These are phyloP conservation scores for Tonatia bakeri DNA, from an alignment of 2,113 vertebrate species.

Conservation along the genomic window DNA sequence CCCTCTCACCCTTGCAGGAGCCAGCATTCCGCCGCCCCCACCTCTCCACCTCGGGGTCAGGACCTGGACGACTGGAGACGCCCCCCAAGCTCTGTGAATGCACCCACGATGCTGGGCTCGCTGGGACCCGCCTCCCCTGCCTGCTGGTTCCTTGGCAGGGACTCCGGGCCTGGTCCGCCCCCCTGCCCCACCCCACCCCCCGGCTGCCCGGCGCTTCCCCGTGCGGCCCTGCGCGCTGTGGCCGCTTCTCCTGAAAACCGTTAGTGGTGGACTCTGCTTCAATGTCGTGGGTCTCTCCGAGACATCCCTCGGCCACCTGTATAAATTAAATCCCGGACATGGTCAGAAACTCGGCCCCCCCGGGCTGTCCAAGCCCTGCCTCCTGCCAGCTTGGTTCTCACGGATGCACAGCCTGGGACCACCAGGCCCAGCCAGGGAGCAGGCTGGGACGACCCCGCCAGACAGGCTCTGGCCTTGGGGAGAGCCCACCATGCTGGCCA, in stretches of 20 bases:
- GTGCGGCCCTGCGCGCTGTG: rapidly evolving
- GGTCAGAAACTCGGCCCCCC: rapidly evolving
- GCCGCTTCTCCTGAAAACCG: rapidly evolving
- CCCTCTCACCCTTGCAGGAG: neutral
- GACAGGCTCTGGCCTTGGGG: rapidly evolving
- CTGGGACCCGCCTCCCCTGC: rapidly evolving
- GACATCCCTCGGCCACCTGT: neutral
- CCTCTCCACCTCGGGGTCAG: too few species aligned
- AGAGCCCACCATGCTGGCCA: rapidly evolving
- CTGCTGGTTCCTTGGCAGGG: neutral
- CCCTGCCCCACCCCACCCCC: neutral
- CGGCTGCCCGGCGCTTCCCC: rapidly evolving
- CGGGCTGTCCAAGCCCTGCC: rapidly evolving
- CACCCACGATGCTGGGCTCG: rapidly evolving
- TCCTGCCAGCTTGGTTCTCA: rapidly evolving
- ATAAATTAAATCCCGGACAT: rapidly evolving
- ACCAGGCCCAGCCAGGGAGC: neutral
- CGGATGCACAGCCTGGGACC: rapidly evolving
- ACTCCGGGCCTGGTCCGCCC: rapidly evolving
- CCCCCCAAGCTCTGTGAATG: rapidly evolving
- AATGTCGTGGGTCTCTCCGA: rapidly evolving
- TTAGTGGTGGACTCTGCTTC: too few species aligned
- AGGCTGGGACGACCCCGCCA: rapidly evolving
- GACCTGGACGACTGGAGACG: rapidly evolving
- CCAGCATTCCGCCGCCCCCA: rapidly evolving